Percentiles rank a stretch among this genome's conserved stretches.
These are phyloP conservation scores for Nibea albiflora DNA, from an alignment of 2,113 vertebrate genomes.

Conservation along the genomic window DNA sequence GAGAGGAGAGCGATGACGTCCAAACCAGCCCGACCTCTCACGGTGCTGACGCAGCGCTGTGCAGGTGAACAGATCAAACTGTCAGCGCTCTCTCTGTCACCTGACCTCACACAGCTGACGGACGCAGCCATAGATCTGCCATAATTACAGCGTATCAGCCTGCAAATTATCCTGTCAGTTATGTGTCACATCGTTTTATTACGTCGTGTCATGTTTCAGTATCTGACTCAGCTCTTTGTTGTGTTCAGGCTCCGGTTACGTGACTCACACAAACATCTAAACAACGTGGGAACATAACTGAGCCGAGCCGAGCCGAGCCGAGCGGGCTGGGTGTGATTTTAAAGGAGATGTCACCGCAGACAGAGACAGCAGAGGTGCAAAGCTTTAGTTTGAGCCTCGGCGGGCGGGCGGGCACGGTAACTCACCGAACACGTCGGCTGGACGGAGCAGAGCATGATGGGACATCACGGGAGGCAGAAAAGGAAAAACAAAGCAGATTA, in stretches of 20 bases:
- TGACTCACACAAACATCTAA: conserved; percentile 28
- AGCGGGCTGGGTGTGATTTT: not conserved
- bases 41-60: too few relatives aligned
- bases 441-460: conserved; percentile 38
- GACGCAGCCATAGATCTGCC: too few relatives aligned
- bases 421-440: conserved; percentile 78
- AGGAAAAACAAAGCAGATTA: conserved; percentile 3
- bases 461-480: conserved; percentile 5
- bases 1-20: too few relatives aligned
- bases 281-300: conserved; percentile 22
- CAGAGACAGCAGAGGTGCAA: not conserved
- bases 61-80: not conserved
- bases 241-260: conserved; percentile 13
- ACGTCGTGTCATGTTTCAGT: not conserved
- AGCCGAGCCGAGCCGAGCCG: not conserved
- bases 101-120: too few relatives aligned
- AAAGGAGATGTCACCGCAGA: too few relatives aligned
- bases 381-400: not conserved
- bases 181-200: not conserved
- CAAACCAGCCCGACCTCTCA: too few relatives aligned
- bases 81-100: not conserved
- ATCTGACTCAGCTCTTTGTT: conserved; percentile 20
- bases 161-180: not conserved
- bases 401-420: not conserved
- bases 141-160: too few relatives aligned